Evolutionary conservation across 2,888 invertebrate genomes (phyloP).

Genomic region (Drosophila imparisetae): DNA sequence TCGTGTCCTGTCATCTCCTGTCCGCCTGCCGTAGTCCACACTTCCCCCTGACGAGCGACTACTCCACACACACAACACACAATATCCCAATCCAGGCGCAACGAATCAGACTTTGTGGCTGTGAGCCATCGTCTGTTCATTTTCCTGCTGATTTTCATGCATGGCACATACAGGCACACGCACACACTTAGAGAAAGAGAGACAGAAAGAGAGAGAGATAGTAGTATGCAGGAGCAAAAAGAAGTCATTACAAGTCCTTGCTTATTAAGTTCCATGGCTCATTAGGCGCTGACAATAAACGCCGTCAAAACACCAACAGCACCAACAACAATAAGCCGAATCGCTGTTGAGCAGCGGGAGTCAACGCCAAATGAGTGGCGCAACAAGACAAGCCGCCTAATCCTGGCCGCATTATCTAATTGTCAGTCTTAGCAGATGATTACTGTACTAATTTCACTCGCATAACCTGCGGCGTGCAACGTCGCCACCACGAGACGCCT

Average conservation of each 20-base stretch:
- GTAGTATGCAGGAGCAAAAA: conserved; percentile 22
- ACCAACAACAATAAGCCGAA: conserved; percentile 10
- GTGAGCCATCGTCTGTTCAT: conserved; percentile 34
- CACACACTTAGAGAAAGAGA: background rate
- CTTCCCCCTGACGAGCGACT: background rate
- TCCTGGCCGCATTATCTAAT: conserved; percentile 74
- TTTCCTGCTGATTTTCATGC: conserved; percentile 54
- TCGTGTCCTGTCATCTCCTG: conserved; percentile 47
- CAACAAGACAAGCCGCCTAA: conserved; percentile 58
- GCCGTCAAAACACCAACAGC: conserved; percentile 62
- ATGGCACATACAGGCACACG: conserved; percentile 30
- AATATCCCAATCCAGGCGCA: conserved; percentile 49
- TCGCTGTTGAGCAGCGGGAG: conserved; percentile 37
- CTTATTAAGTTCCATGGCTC: conserved; percentile 79
- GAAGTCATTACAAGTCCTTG: conserved; percentile 78
- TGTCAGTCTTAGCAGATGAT: conserved; percentile 76
- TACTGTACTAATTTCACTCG: conserved; percentile 75
- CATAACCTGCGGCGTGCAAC: conserved; percentile 48
- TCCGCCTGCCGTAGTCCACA: background rate
- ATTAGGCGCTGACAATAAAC: conserved; percentile 77
- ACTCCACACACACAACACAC: background rate
- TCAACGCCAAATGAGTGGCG: conserved; percentile 18
- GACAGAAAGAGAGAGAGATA: background rate
- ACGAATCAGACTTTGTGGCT: conserved; percentile 64
- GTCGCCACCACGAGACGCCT: conserved; percentile 31